phyloP scores from a whole-genome alignment of 2,888 invertebrate genomes.

The Archips xylosteana region DNA sequence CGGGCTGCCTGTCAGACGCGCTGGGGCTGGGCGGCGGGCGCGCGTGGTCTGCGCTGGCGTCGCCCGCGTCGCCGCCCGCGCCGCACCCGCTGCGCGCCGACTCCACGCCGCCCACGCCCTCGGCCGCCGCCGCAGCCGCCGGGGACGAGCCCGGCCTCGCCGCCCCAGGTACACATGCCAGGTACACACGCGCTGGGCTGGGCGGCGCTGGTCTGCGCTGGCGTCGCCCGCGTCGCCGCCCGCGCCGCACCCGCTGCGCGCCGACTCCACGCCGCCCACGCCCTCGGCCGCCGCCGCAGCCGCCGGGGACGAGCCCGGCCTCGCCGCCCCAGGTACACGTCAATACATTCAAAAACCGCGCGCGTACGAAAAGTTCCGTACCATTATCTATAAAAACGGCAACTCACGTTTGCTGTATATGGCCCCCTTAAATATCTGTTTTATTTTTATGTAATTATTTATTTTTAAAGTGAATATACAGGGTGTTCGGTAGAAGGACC shows the following conservation, averaged over 20 bases:
- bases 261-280: constrained; percentile 47
- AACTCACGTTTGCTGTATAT: too few relatives aligned
- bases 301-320: constrained; percentile 14
- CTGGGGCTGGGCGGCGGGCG: constrained; percentile 84
- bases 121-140: constrained; percentile 69
- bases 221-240: constrained; percentile 84
- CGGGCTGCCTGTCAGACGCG: constrained; percentile 92
- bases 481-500: too few relatives aligned
- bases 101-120: constrained; percentile 61
- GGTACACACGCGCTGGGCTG: constrained; percentile 90
- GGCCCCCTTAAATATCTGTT: too few relatives aligned
- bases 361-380: too few relatives aligned
- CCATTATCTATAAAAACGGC: too few relatives aligned
- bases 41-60: constrained; percentile 77
- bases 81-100: constrained; percentile 59
- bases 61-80: constrained; percentile 83
- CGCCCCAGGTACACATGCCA: constrained; percentile 60
- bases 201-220: constrained; percentile 78
- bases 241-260: constrained; percentile 60
- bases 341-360: neutral
- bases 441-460: too few relatives aligned
- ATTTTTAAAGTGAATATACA: too few relatives aligned
- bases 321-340: constrained; percentile 61
- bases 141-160: constrained; percentile 71
- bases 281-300: constrained; percentile 61